Evolutionary conservation across 23 tunicate species (phyloP), one percentile per base, ranked within the genome.

Genomic region (Trididemnum nubilum): DNA sequence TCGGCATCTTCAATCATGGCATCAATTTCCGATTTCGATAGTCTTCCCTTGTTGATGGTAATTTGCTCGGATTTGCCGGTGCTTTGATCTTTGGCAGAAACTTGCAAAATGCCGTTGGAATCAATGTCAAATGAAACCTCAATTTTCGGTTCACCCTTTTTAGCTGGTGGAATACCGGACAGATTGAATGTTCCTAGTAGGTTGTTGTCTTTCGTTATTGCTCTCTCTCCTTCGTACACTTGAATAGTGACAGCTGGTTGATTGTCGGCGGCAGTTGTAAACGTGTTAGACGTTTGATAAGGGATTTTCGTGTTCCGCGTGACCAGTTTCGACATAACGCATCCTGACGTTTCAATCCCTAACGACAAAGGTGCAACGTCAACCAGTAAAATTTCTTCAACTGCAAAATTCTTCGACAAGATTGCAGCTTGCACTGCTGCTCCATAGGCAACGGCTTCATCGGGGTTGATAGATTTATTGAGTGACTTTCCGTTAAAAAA

Each of bases 391-490:
- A 85, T 74, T 26, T 83, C 94, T 58, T 88, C 52, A 31, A 77
- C 94, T 28, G 22, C 80, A 9, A 73, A 34, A 79, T 72, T 97
- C 24, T 96, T 96, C 2, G 88, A 72, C 1, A 94, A 82, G 57
- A 94, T 84, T 15, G 99, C 99, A 19, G 96, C 96, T 72, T 96
- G 99, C 0, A 96, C 89, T 21, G 99, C 99, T 35, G 99, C 99
- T 28, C 99, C 99, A 38, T 96, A 96, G 0, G 99, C 99, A 28
- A 96, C 99, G 33, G 99, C 92, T 58, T 96, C 99, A 79, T 96
- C 99, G 19, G 99, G 99, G 61, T 96, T 96, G 80, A 94, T 89
- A 25, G 95, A 90, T 77, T 89, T 89, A 83, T 82, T 85, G 72
- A 90, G 88, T 22, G 84, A 92, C 51, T 90, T 96, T 64, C 90